phyloP scores from a whole-genome alignment of 2,888 invertebrate species.

The Minunthozetes semirufus region DNA sequence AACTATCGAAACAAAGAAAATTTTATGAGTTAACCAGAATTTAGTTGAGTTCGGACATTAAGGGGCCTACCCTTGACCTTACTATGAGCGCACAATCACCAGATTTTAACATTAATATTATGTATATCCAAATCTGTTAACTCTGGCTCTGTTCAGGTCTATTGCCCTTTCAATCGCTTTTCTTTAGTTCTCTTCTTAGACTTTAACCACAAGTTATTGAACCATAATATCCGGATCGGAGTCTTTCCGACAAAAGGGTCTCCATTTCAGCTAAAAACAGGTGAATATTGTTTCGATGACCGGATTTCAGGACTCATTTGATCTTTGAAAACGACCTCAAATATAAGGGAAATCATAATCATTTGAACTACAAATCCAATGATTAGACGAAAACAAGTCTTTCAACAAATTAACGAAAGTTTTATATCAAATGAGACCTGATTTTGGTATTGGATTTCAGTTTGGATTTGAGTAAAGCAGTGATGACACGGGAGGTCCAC shows the following conservation, averaged over 20 bases:
- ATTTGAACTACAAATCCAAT: too few relatives aligned
- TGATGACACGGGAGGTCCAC: neutral
- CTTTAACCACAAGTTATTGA: constrained; percentile 8
- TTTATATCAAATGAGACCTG: neutral
- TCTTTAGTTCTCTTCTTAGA: neutral
- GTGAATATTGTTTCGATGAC: neutral
- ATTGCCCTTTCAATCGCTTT: constrained; percentile 14
- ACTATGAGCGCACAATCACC: neutral
- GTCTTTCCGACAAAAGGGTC: neutral
- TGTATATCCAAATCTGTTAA: neutral
- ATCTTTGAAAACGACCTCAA: neutral
- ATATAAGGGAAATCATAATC: too few relatives aligned
- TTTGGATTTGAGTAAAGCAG: neutral
- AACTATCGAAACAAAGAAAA: constrained; percentile 1
- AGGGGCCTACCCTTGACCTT: constrained; percentile 12
- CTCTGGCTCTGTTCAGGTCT: neutral
- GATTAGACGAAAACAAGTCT: too few relatives aligned
- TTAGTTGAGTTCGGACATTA: neutral
- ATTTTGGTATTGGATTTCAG: neutral
- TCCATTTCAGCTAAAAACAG: constrained; percentile 5
- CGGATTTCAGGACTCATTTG: neutral
- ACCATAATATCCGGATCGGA: constrained; percentile 21
- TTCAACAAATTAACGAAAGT: too few relatives aligned
- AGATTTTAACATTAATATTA: neutral
- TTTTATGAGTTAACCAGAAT: constrained; percentile 14